Conservation (phyloP, 2,888 invertebrate genomes). For the Andricus quercusramuli region DNA sequence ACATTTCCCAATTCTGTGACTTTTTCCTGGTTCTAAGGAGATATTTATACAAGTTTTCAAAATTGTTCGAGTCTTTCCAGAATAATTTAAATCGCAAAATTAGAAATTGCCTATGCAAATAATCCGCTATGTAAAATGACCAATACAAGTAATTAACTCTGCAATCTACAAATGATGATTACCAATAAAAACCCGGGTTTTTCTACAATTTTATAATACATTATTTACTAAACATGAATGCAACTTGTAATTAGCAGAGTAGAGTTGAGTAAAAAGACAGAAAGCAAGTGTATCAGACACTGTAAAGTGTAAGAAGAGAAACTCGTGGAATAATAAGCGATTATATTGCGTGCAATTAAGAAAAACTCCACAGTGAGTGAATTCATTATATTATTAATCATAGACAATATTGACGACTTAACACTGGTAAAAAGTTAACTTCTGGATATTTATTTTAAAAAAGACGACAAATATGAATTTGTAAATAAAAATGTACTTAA, state of each 20-base stretch:
- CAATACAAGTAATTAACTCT: not conserved
- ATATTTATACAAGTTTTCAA: not conserved
- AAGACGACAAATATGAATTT: not conserved
- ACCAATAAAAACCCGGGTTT: not conserved
- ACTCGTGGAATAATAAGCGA: conserved; percentile 16
- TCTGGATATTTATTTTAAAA: not conserved
- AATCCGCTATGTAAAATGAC: not conserved
- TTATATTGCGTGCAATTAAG: conserved; percentile 32
- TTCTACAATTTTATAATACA: not conserved
- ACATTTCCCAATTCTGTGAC: not conserved
- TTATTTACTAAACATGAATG: not conserved
- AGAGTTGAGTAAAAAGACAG: not conserved
- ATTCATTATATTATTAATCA: conserved; percentile 16
- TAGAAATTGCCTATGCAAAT: not conserved
- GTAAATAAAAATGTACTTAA: not conserved
- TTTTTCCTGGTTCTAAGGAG: not conserved
- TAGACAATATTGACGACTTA: not conserved
- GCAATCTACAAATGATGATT: not conserved
- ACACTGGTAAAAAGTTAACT: not conserved
- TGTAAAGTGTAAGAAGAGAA: conserved; percentile 17
- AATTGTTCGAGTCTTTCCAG: not conserved
- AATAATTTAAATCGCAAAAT: not conserved
- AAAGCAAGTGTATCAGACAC: not conserved
- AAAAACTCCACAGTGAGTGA: conserved; percentile 25
- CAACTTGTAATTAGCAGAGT: not conserved